These are phyloP conservation scores for Parotocinclus haroldoi DNA, from an alignment of 2,797 vertebrate species.

Conservation along the genomic window DNA sequence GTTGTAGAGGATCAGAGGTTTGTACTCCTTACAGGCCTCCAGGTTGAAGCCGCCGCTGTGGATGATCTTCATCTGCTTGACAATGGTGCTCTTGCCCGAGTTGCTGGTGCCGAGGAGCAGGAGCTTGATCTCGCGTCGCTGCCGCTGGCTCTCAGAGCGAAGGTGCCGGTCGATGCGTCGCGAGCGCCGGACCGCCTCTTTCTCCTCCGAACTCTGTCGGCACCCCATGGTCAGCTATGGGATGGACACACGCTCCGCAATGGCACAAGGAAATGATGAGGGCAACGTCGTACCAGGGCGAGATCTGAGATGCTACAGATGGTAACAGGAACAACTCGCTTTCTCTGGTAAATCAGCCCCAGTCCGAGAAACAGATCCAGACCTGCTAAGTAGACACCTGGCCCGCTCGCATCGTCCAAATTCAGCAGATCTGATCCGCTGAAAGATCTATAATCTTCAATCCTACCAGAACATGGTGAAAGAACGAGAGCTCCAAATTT, in stretches of 20 bases:
- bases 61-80: slow-evolving; percentile 99
- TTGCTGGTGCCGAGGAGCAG: slow-evolving; percentile 96
- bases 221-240: slow-evolving; percentile 89
- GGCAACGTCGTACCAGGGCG: too few relatives aligned
- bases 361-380: background rate
- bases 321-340: background rate
- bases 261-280: too few relatives aligned
- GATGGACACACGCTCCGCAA: background rate
- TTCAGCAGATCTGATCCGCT: background rate
- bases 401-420: background rate
- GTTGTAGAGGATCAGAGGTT: slow-evolving; percentile 96
- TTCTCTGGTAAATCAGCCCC: background rate
- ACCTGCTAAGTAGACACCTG: background rate
- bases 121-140: slow-evolving; percentile 95
- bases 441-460: too few relatives aligned
- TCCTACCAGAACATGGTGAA: too few relatives aligned
- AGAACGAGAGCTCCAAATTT: background rate
- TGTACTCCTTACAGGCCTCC: slow-evolving; percentile 97
- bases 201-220: slow-evolving; percentile 99
- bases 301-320: too few relatives aligned
- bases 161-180: slow-evolving; percentile 96
- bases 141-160: slow-evolving; percentile 96
- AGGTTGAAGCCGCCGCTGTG: slow-evolving; percentile 97
- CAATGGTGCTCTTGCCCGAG: slow-evolving; percentile 97
- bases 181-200: slow-evolving; percentile 97